Evolutionary conservation across 2,888 invertebrate species (phyloP), one percentile per base, ranked within the genome.

Genomic region (Drepana falcataria): DNA sequence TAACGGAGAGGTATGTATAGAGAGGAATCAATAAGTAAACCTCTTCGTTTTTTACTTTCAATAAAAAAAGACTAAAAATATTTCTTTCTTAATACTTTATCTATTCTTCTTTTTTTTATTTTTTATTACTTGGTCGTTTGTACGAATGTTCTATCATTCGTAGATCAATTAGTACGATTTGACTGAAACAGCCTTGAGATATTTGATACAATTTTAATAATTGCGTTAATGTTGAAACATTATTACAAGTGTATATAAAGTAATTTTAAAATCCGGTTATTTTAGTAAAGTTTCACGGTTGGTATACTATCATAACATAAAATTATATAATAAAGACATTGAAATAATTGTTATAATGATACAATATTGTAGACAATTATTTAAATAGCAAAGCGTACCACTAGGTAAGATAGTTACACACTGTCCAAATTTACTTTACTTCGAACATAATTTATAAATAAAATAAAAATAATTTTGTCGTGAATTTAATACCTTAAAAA

Each of bases 271-370:
- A 78, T 81, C 75, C 79, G 76, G 72, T 68, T 64, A 79, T 81
- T 79, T 77, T 65, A 60, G 66, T 77, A 77, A 77, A 78, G 73
- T 73, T 79, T 73, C 71, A 79, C 71, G 79, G 75, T 69, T 79
- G 74, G 79, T 75, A 77, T 80, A 72, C 71, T 75, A 63, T 60
- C 69, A 68, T 71, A 71, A 75, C 69, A 64, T 66, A 63, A 52
- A 21, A 64, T 60, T 68, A 68, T 70, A 70, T 68, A 80, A 87
- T 85, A 84, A 83, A 87, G 84, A 86, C 83, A 87, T 85, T 71
- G 62, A 74, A 65, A 80, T 85, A 82, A 88, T 87, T 83, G 81
- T 83, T 83, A 72, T 83, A 84, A 86, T 87, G 78, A 73, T 55
- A 52, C 57, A 65, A 69, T 74, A 82, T 83, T 82, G 81, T 66